These are phyloP conservation scores for Aphis gossypii DNA, from an alignment of 1,140 invertebrate species.

Conservation along the genomic window DNA sequence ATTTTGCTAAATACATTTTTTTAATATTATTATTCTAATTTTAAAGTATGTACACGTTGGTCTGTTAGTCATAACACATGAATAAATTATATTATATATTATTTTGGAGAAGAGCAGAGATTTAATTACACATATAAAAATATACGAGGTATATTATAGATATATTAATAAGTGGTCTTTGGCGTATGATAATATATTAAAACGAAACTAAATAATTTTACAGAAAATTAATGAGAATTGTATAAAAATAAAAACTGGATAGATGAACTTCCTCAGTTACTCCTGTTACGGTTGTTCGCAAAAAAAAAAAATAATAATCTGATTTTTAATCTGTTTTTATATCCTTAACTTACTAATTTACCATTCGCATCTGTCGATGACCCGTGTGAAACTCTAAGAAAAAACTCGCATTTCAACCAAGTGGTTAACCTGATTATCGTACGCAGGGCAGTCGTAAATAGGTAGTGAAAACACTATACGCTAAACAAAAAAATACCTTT, in stretches of 20 bases:
- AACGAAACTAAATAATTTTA: background rate
- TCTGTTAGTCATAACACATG: background rate
- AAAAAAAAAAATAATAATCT: background rate
- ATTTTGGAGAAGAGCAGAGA: background rate
- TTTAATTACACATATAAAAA: background rate
- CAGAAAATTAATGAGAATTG: background rate
- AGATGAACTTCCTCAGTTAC: background rate
- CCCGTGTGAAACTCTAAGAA: background rate
- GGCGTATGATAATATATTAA: background rate
- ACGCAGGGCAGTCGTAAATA: background rate
- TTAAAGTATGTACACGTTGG: background rate
- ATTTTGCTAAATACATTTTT: background rate
- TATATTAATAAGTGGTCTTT: background rate
- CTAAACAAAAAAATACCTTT: background rate
- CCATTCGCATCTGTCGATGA: background rate
- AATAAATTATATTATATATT: background rate
- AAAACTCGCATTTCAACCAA: background rate
- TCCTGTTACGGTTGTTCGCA: background rate
- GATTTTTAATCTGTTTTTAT: background rate
- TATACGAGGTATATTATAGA: background rate
- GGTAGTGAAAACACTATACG: background rate
- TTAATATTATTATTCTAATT: background rate
- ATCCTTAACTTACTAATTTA: background rate
- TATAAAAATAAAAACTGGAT: background rate
- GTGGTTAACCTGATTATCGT: constrained; percentile 13